Evolutionary conservation across 2,113 vertebrate genomes (phyloP), one percentile per base, ranked within the genome.

Genomic region (Carassius auratus): DNA sequence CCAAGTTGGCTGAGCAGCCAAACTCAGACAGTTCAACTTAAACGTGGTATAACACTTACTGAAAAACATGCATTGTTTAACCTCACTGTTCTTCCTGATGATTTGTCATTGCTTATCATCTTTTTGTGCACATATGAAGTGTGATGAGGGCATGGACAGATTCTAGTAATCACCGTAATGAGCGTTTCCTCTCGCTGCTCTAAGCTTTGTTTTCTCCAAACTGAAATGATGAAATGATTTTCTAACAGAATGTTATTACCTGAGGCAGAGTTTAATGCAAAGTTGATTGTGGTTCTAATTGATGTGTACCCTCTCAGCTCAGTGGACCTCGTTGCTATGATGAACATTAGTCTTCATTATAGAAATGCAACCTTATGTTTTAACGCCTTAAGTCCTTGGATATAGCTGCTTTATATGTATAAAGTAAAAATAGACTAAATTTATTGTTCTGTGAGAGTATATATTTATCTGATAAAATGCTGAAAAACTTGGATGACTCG

Each of bases 401-500:
- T 90, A 78, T 75, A 75, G 91, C 84, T 93, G 92, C 93, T 94
- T 93, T 93, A 85, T 94, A 93, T 92, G 89, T 91, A 90, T 91
- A 91, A 92, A 93, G 93, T 91, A 93, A 94, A 93, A 90, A 83
- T 86, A 83, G 78, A 87, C 64, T 89, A 87, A 88, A 81, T 85
- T 81, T 91, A 90, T 92, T 90, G 89, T 85, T 80, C 77, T 84
- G 74, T 85, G 88, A 88, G 85, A 84, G 87, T 85, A 86, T 86
- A 57, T 75, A 81, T 88, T 86, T 91, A 86, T 88, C 81, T 84
- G 86, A 75, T 59, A 42, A 75, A 85, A 79, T 68, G 59, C 80
- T 82, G 85, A 86, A 66, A 84, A 74, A 73, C 75, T 38, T 87
- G 85, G 88, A 86, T 84, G 76, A 89, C 83, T 89, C 78, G 85